These are phyloP conservation scores for Lepus timidus DNA, from an alignment of 2,113 vertebrate genomes.

Conservation along the genomic window DNA sequence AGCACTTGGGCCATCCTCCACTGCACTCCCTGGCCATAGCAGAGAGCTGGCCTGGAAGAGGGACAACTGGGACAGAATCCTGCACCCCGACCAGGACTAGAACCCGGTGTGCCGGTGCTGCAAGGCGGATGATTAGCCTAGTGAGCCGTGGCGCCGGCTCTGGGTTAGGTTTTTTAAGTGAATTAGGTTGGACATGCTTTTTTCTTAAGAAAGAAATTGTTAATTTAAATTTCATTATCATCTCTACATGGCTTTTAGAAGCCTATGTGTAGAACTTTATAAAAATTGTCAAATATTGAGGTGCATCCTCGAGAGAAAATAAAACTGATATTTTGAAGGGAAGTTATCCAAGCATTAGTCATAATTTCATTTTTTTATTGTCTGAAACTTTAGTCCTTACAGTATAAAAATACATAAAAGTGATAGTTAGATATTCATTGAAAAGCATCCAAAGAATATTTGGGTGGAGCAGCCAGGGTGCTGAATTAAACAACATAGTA, in stretches of 20 bases:
- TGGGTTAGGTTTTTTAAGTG: background rate
- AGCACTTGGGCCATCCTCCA: no score
- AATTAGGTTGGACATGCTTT: background rate
- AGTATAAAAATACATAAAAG: background rate
- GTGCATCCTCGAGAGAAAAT: background rate
- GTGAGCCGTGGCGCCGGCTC: no score
- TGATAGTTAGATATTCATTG: conserved; percentile 35
- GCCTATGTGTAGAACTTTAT: conserved; percentile 3
- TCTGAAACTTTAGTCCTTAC: background rate
- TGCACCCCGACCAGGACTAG: no score
- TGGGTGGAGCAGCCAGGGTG: conserved; percentile 44
- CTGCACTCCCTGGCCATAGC: no score
- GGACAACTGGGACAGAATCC: no score
- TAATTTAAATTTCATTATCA: conserved; percentile 35
- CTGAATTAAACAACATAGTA: conserved; percentile 58
- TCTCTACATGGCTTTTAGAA: background rate
- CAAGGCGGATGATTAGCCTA: no score
- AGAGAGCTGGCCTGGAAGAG: no score
- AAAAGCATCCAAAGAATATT: conserved; percentile 53
- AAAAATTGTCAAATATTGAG: background rate
- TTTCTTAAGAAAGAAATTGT: background rate
- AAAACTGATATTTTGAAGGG: conserved; percentile 30
- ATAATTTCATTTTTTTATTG: background rate
- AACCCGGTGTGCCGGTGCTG: no score
- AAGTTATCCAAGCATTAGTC: background rate